A percentile compares a stretch with the other conserved stretches of the same genome.
Evolutionary conservation across 2,113 vertebrate species (phyloP).

Genomic region (Empidonax traillii): DNA sequence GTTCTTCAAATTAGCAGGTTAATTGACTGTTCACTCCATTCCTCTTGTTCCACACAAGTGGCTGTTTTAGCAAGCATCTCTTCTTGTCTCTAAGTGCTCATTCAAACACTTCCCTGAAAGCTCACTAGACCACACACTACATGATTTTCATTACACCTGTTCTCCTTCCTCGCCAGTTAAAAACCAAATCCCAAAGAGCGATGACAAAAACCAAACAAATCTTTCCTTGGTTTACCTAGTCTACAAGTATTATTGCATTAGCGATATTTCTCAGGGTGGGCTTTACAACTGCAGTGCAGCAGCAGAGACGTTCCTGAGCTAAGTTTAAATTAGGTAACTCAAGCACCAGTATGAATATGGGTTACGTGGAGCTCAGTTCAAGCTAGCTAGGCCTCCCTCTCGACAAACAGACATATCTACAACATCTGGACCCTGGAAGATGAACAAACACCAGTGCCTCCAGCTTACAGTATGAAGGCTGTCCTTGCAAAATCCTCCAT

Average conservation of each 20-base stretch:
- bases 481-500: conserved; percentile 14
- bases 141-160: background rate
- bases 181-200: background rate
- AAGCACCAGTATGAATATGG: background rate
- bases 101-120: background rate
- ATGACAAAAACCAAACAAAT: background rate
- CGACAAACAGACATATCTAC: background rate
- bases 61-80: background rate
- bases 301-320: background rate
- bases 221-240: background rate
- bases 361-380: background rate
- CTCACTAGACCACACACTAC: background rate
- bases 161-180: background rate
- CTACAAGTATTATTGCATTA: background rate
- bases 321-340: background rate
- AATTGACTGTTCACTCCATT: background rate
- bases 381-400: background rate
- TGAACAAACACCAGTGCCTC: conserved; percentile 10
- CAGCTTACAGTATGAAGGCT: conserved; percentile 12
- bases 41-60: background rate
- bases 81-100: background rate
- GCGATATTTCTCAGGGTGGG: background rate
- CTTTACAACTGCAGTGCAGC: background rate
- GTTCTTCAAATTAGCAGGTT: background rate
- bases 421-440: background rate